Conservation (phyloP, 2,888 invertebrate genomes). For the Sthenelais limicola region DNA sequence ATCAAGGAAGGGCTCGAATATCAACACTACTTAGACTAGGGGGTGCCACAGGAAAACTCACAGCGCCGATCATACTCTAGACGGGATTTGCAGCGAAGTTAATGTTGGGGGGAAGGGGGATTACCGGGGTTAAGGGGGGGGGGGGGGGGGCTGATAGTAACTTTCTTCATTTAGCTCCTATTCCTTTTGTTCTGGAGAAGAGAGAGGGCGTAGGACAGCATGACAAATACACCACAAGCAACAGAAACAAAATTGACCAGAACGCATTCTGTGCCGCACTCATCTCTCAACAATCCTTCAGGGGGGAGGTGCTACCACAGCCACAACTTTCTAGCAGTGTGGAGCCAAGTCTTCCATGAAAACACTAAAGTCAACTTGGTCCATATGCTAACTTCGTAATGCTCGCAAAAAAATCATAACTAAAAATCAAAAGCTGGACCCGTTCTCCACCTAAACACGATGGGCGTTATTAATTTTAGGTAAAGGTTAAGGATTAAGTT, state of each 20-base stretch:
- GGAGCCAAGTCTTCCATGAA: too few relatives aligned
- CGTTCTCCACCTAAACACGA: too few relatives aligned
- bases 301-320: not conserved
- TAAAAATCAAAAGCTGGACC: too few relatives aligned
- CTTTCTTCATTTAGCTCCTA: too few relatives aligned
- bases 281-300: not conserved
- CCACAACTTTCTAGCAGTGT: too few relatives aligned
- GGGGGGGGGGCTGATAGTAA: not conserved
- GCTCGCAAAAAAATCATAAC: too few relatives aligned
- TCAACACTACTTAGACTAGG: conserved; percentile 20
- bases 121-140: not conserved
- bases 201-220: conserved; percentile 10
- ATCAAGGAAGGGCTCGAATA: conserved; percentile 4
- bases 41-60: conserved; percentile 5
- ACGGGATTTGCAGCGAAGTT: too few relatives aligned
- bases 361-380: too few relatives aligned
- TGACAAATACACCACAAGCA: conserved; percentile 26
- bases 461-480: too few relatives aligned
- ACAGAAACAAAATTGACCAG: conserved; percentile 19
- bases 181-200: too few relatives aligned
- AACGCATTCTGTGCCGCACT: not conserved
- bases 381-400: too few relatives aligned
- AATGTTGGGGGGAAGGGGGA: not conserved
- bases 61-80: not conserved
- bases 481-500: too few relatives aligned